Evolutionary conservation across 2,113 vertebrate genomes (phyloP), one percentile per base, ranked within the genome.

Genomic region (Corydoras sp.): DNA sequence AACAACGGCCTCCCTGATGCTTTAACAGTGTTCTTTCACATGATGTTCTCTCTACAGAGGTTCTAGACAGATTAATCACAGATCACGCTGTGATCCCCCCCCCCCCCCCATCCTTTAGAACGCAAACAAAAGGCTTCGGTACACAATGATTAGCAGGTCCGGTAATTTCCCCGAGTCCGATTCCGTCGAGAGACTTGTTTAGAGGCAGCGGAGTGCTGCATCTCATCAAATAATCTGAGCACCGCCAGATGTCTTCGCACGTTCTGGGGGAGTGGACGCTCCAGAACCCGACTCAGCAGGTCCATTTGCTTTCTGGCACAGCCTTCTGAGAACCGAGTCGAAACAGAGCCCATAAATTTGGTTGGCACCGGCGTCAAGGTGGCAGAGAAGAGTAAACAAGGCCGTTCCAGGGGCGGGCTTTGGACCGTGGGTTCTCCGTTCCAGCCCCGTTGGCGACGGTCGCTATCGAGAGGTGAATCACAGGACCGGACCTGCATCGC

Each of bases 401-500:
- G 70, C 74, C 64, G 29, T 63, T 74, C 49, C 30, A 11, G 10
- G 56, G 74, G 69, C 35, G 35, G 35, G 35, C 35, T 43, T 43
- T 8, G 4, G 35, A 43, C 35, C 35, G 35, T 0, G 35, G 35
- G 7, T 4, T 43, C 7, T 8, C 35, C 1, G 35, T 5, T 43
- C 2, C 35, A 43, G 4, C 56, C 58, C 64, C 58, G 68, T 49
- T 35, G 35, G 50, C 62, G 49, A 71, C 60, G 61, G 64, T 51
- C 72, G 67, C 63, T 73, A 70, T 78, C 65, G 59, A 66, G 65
- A 75, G 81, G 70, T 68, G 75, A 80, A 83, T 72, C 80, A 53
- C 68, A 56, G 72, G 64, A 68, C 78, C 29, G 12, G 15, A 13
- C 53, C 72, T 31, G 48, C 62, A 70, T 54, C 51, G 31, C 30